Conservation (phyloP, 2,113 vertebrate species). For the Eulemur macaco region DNA sequence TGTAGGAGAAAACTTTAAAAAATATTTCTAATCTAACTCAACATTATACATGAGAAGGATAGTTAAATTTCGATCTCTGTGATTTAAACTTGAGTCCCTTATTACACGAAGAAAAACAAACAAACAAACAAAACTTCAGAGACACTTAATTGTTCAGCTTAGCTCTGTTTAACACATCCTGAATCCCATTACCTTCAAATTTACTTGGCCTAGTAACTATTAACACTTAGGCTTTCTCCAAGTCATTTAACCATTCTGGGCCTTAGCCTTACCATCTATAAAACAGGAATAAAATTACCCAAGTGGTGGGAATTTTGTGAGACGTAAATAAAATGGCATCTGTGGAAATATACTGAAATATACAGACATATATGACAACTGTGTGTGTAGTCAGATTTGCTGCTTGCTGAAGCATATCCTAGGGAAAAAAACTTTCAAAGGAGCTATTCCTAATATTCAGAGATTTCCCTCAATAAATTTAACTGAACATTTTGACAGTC, state of each 20-base stretch:
- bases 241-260: not conserved
- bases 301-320: not conserved
- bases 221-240: not conserved
- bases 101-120: not conserved
- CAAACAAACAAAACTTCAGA: not conserved
- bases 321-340: not conserved
- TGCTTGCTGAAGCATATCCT: not conserved
- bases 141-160: not conserved
- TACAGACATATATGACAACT: not conserved
- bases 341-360: not conserved
- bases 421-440: not conserved
- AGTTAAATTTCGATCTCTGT: not conserved
- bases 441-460: not conserved
- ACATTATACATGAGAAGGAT: not conserved
- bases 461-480: not conserved
- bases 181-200: not conserved
- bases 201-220: not conserved
- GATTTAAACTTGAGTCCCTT: not conserved
- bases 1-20: not conserved
- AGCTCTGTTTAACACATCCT: not conserved
- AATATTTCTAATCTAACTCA: not conserved
- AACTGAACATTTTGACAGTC: not conserved
- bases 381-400: not conserved
- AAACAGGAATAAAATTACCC: not conserved
- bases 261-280: not conserved